These are phyloP conservation scores for Pseudomyrmex gracilis DNA, from an alignment of 1,140 invertebrate species.

Conservation along the genomic window DNA sequence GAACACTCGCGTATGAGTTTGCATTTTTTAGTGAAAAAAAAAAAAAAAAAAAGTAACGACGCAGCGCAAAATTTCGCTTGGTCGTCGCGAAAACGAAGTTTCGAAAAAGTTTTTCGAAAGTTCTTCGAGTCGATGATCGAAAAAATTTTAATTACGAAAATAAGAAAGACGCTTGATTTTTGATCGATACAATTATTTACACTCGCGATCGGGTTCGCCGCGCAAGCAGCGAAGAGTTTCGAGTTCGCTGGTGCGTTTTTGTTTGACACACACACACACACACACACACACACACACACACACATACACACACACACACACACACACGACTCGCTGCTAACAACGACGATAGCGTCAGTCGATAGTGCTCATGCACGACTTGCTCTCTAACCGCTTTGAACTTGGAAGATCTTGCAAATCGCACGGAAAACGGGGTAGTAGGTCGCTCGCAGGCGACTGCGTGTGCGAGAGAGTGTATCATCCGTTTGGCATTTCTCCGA, in stretches of 20 bases:
- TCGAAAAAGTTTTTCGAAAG: too few relatives aligned
- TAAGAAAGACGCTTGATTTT: neutral
- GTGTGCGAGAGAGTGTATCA: slow-evolving; percentile 42
- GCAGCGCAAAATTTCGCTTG: slow-evolving; percentile 21
- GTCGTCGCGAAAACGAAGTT: too few relatives aligned
- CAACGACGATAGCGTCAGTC: slow-evolving; percentile 36
- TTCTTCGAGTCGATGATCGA: too few relatives aligned
- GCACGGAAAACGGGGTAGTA: slow-evolving; percentile 77
- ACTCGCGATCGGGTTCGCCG: neutral
- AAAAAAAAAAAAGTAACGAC: slow-evolving; percentile 21
- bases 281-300: too few relatives aligned
- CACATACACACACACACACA: slow-evolving; percentile 9
- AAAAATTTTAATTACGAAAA: neutral
- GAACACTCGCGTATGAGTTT: slow-evolving; percentile 18
- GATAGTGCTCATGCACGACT: slow-evolving; percentile 78
- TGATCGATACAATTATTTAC: neutral
- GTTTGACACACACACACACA: slow-evolving; percentile 10
- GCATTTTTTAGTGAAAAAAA: neutral
- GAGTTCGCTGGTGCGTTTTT: slow-evolving; percentile 9
- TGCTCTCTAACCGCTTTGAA: slow-evolving; percentile 77
- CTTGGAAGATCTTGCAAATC: slow-evolving; percentile 77
- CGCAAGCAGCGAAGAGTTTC: slow-evolving; percentile 33
- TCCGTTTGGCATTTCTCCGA: slow-evolving; percentile 69
- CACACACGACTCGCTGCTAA: neutral
- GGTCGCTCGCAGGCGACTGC: slow-evolving; percentile 70